phyloP scores from a whole-genome alignment of 2,888 invertebrate genomes.

The Eurois occulta region DNA sequence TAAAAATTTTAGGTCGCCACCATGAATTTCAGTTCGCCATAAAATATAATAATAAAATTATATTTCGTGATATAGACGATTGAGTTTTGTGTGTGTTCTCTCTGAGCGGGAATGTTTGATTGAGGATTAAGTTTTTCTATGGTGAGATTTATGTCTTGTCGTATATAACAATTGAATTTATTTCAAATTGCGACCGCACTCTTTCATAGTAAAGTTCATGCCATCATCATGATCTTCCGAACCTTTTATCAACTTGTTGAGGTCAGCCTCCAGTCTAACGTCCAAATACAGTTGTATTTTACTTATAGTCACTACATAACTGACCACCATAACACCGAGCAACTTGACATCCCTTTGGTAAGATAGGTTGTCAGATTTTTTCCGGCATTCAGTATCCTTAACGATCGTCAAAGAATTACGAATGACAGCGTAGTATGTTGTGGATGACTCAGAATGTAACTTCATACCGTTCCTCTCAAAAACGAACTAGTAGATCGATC shows the following conservation, averaged over 20 bases:
- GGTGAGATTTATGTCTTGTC: not conserved
- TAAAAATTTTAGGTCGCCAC: slow-evolving; percentile 81
- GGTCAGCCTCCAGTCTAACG: not conserved
- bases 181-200: not conserved
- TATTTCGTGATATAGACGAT: slow-evolving; percentile 54
- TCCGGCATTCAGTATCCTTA: too few relatives aligned
- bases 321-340: not conserved
- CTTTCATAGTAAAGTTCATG: not conserved
- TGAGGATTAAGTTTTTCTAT: slow-evolving; percentile 37
- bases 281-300: not conserved
- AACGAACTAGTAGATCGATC: not conserved
- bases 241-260: not conserved
- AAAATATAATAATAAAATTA: slow-evolving; percentile 66
- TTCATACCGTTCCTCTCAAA: not conserved
- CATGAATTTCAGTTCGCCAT: slow-evolving; percentile 64
- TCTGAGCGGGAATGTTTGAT: slow-evolving; percentile 39
- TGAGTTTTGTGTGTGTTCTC: slow-evolving; percentile 47
- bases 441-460: not conserved
- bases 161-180: not conserved
- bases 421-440: not conserved
- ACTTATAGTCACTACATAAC: not conserved
- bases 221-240: not conserved
- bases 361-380: not conserved
- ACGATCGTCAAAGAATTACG: not conserved
- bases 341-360: not conserved